A percentile compares a stretch with the other conserved stretches of the same genome.
Conservation (phyloP, 2,888 invertebrate species). For the Crocallis elinguaria region DNA sequence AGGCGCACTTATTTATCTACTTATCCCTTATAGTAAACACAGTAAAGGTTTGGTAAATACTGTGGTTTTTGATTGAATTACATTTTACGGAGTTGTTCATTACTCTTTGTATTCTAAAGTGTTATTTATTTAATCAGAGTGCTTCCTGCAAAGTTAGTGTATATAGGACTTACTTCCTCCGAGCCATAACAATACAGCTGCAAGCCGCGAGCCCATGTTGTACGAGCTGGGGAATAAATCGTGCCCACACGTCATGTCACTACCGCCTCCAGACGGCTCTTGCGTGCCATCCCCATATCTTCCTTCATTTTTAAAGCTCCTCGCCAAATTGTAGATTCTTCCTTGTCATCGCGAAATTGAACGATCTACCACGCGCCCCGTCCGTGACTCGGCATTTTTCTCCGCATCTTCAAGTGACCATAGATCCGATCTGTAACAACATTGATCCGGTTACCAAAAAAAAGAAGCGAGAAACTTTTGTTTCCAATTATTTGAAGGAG, state of each 20-base stretch:
- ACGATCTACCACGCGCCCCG: slow-evolving; percentile 43
- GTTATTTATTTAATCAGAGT: too few relatives aligned
- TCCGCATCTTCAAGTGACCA: slow-evolving; percentile 49
- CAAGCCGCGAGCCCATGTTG: slow-evolving; percentile 73
- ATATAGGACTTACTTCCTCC: slow-evolving; percentile 71
- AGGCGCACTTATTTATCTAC: slow-evolving; percentile 55
- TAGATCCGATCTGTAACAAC: slow-evolving; percentile 64
- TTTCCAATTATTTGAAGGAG: slow-evolving; percentile 35
- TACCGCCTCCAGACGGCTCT: slow-evolving; percentile 56
- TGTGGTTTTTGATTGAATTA: slow-evolving; percentile 2
- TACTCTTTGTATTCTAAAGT: not conserved
- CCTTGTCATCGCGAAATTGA: slow-evolving; percentile 53
- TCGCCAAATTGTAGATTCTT: slow-evolving; percentile 52
- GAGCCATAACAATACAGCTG: slow-evolving; percentile 74
- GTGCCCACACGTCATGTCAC: slow-evolving; percentile 67
- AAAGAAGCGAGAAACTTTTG: slow-evolving; percentile 34
- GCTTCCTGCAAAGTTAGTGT: not conserved
- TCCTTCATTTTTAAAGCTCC: slow-evolving; percentile 66
- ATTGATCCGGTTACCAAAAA: slow-evolving; percentile 30
- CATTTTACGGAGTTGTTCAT: not conserved
- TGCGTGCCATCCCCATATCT: slow-evolving; percentile 52
- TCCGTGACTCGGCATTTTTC: slow-evolving; percentile 44
- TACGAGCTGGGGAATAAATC: slow-evolving; percentile 39
- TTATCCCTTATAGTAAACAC: slow-evolving; percentile 33
- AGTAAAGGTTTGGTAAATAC: slow-evolving; percentile 31